phyloP scores from a whole-genome alignment of 2,113 vertebrate genomes.

The Periophthalmus modestus region DNA sequence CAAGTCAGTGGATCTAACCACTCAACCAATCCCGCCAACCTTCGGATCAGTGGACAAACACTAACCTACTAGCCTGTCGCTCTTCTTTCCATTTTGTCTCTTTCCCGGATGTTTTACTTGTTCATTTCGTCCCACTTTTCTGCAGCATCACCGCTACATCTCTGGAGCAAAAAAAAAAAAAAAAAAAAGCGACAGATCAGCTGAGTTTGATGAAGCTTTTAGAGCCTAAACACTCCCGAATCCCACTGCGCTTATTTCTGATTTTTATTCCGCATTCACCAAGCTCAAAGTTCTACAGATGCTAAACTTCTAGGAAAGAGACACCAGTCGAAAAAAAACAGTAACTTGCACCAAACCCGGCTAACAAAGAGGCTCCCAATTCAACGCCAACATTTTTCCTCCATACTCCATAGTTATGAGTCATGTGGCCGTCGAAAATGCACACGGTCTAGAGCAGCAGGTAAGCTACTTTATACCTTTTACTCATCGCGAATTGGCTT shows the following conservation, averaged over 20 bases:
- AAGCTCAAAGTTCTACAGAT: slow-evolving; percentile 4
- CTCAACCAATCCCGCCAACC: too few species aligned
- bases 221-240: slow-evolving; percentile 29
- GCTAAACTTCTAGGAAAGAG: slow-evolving; percentile 15
- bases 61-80: too few species aligned
- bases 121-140: not conserved
- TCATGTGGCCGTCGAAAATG: slow-evolving; percentile 98
- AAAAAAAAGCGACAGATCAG: slow-evolving; percentile 59
- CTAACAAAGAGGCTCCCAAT: slow-evolving; percentile 77
- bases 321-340: slow-evolving; percentile 25
- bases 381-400: slow-evolving; percentile 78
- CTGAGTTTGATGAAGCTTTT: slow-evolving; percentile 60
- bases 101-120: slow-evolving; percentile 11
- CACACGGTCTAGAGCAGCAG: slow-evolving; percentile 97
- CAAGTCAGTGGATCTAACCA: too few species aligned
- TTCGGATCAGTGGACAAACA: too few species aligned
- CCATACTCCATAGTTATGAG: slow-evolving; percentile 94
- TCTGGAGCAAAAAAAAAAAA: slow-evolving; percentile 48
- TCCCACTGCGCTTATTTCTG: slow-evolving; percentile 13
- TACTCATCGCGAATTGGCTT: not conserved
- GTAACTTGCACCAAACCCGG: slow-evolving; percentile 65
- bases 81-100: too few species aligned
- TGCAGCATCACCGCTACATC: slow-evolving; percentile 16
- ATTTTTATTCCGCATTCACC: slow-evolving; percentile 4
- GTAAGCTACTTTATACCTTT: slow-evolving; percentile 71